Evolutionary conservation across 2,113 vertebrate genomes (phyloP).

Genomic region (Xenus cinereus): DNA sequence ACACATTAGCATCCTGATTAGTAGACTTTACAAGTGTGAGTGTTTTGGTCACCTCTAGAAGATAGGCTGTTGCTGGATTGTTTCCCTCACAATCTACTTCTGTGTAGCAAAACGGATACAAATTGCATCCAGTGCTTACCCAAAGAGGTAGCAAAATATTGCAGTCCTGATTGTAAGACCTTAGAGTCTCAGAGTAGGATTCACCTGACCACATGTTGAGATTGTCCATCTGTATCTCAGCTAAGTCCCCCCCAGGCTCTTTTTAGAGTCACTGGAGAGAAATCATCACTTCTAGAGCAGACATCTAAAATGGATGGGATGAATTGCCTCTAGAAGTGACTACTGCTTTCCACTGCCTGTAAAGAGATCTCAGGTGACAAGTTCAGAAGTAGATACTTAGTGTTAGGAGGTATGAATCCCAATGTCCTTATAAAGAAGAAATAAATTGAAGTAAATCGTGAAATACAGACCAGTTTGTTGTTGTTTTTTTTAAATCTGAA

Average conservation of each 20-base stretch:
- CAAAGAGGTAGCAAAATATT: neutral
- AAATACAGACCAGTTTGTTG: neutral
- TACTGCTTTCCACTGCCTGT: neutral
- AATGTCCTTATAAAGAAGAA: neutral
- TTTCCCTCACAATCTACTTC: neutral
- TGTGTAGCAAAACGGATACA: neutral
- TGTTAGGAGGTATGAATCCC: neutral
- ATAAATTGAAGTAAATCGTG: neutral
- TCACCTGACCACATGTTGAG: neutral
- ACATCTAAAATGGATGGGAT: neutral
- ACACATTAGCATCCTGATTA: rapidly evolving
- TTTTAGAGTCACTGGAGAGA: neutral
- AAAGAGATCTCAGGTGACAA: neutral
- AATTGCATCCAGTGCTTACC: neutral
- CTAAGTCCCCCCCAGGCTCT: neutral
- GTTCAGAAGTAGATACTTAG: neutral
- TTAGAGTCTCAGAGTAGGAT: neutral
- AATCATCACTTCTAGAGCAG: neutral
- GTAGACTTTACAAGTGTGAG: neutral
- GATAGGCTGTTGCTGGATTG: neutral
- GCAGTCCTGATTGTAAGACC: neutral
- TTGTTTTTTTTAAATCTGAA: neutral
- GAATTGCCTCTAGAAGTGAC: constrained; percentile 15
- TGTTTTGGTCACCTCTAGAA: neutral
- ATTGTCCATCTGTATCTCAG: neutral